A percentile compares a stretch with the other conserved stretches of the same genome.
Conservation (phyloP, 2,113 vertebrate genomes). For the Gnathonemus longibarbis region DNA sequence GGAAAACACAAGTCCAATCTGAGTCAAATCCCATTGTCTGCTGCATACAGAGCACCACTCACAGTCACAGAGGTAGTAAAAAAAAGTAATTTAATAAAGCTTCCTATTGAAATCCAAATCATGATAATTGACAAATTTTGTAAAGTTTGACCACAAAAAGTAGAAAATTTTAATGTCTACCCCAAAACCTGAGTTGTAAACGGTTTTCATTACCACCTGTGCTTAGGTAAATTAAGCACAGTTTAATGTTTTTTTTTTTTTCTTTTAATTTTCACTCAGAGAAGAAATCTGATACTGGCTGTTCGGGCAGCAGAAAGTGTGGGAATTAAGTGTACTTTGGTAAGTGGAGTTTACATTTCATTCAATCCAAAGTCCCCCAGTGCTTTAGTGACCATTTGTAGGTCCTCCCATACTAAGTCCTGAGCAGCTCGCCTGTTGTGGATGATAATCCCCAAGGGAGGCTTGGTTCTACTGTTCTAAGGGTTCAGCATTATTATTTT, state of each 20-base stretch:
- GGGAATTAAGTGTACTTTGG: constrained; percentile 80
- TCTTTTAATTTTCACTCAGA: constrained; percentile 46
- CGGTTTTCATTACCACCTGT: not conserved
- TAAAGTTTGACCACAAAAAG: not conserved
- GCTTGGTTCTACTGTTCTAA: not conserved
- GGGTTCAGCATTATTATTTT: not conserved
- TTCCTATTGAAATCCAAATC: not conserved
- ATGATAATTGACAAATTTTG: not conserved
- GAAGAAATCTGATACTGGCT: constrained; percentile 78
- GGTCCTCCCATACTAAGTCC: not conserved
- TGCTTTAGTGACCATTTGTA: not conserved
- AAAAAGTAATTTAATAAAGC: not conserved
- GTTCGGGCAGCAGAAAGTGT: constrained; percentile 83
- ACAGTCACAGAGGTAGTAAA: not conserved
- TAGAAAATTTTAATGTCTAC: not conserved
- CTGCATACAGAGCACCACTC: not conserved
- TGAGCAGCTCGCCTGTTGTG: not conserved
- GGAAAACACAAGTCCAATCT: not conserved
- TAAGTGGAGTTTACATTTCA: constrained; percentile 46
- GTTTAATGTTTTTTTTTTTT: not conserved
- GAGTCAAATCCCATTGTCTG: not conserved
- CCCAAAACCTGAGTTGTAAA: not conserved
- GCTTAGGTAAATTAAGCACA: not conserved
- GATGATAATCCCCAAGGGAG: not conserved
- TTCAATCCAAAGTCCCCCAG: not conserved